Conservation (phyloP, 2,113 vertebrate genomes). For the Tamias sibiricus region DNA sequence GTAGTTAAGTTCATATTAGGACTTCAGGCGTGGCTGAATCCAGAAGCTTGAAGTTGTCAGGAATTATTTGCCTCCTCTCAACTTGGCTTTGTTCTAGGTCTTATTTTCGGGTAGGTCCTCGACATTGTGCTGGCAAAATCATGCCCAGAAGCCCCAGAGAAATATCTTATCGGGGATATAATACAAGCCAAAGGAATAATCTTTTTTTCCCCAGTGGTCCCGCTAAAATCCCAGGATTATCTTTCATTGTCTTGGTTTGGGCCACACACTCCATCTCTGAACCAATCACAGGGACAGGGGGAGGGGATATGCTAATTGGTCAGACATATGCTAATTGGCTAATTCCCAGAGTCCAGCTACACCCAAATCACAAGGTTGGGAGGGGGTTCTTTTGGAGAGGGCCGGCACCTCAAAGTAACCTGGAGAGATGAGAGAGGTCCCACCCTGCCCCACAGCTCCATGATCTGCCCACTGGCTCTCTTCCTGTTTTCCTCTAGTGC, state of each 20-base stretch:
- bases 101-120: not conserved
- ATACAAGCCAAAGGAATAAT: not conserved
- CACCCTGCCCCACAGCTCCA: not conserved
- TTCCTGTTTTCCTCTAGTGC: slow-evolving; percentile 53
- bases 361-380: not conserved
- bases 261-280: not conserved
- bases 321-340: not conserved
- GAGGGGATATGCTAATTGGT: not conserved
- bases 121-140: not conserved
- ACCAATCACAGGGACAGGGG: not conserved
- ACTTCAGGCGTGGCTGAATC: slow-evolving; percentile 11
- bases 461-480: not conserved
- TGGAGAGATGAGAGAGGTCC: not conserved
- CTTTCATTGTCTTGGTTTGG: not conserved
- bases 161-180: not conserved
- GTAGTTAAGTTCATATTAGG: not conserved
- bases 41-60: not conserved
- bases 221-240: not conserved
- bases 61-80: not conserved
- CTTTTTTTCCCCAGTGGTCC: not conserved
- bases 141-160: not conserved
- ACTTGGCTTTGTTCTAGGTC: not conserved
- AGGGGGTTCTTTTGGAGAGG: too few species aligned
- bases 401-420: too few species aligned
- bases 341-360: not conserved